These are phyloP conservation scores for Oscheius sp. DNA, from an alignment of 2,888 invertebrate genomes.

Conservation along the genomic window DNA sequence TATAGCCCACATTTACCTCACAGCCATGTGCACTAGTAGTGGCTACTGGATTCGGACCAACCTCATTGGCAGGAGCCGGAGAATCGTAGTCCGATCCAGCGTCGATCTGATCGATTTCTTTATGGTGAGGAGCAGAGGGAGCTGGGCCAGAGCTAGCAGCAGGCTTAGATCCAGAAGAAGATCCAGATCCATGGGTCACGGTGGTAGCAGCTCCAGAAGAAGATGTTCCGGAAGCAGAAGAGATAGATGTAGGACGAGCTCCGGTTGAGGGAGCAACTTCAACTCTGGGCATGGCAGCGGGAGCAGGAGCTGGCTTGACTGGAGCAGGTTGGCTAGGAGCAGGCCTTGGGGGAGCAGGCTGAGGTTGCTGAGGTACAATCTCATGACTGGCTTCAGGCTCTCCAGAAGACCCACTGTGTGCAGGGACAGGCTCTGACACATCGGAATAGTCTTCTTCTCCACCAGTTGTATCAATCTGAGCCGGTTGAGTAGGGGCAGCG, in stretches of 20 bases:
- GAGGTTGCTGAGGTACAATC: background rate
- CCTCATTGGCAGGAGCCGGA: slow-evolving; percentile 16
- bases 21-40: no score
- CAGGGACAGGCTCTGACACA: background rate
- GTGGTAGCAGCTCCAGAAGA: background rate
- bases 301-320: background rate
- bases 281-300: background rate
- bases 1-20: no score
- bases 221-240: background rate
- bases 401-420: no score
- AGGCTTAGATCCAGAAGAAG: background rate
- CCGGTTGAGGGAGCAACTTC: slow-evolving; percentile 6
- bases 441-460: slow-evolving; percentile 26
- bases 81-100: slow-evolving; percentile 22
- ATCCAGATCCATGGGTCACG: background rate
- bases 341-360: background rate
- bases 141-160: background rate
- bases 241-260: background rate
- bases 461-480: slow-evolving; percentile 13
- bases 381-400: no score
- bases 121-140: background rate
- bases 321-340: background rate
- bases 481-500: background rate
- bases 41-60: background rate
- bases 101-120: slow-evolving; percentile 7